Base-by-base conservation (phyloP, 2,888 invertebrate genomes). In the Pseudococcus viburni region DNA sequence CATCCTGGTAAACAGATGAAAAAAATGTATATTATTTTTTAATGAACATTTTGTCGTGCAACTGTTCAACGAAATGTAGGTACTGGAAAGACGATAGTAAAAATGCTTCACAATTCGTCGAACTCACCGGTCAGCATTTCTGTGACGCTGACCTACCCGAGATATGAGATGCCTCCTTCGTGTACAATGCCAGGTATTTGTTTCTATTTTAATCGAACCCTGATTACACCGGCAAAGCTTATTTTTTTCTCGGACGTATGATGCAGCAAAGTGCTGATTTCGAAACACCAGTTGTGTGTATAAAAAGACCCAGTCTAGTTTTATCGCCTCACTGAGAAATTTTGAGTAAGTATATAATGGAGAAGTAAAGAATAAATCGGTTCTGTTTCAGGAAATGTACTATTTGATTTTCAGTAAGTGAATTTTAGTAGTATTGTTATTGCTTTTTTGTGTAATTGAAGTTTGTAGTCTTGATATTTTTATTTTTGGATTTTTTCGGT, bases 21-120 rank as follows among this genome's bases (percentile, higher is more conserved):
- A 77, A 73, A 73, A 39, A 64, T n/a, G n/a, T n/a, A n/a, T n/a
- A 19, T 64, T 64, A 64, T 64, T 64, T 64, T 64, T 64, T 64
- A 11, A 64, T 64, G 64, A 64, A 64, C 64, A 64, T 64, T 64
- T 64, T 19, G 64, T 64, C 64, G 64, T 22, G 19, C 64, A 19
- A 64, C 22, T 22, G 64, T 64, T 64, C 46, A 19, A 64, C 64
- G 8, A 64, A 22, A 64, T 2, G 26, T 33, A 33, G 26, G 26
- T 33, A 33, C 26, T 2, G 1, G 26, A 33, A 33, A 2, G 26
- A 2, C 1, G 26, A n/a, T n/a, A 33, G 12, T 46, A 11, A 46
- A 8, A 46, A 11, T 12, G 46, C 46, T 15, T 12, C 51, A 11
- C 51, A 17, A 51, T 17, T 51, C 51, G 26, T 33, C 26, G 1